Evolutionary conservation across 2,113 vertebrate species (phyloP).

Genomic region (Lota lota): DNA sequence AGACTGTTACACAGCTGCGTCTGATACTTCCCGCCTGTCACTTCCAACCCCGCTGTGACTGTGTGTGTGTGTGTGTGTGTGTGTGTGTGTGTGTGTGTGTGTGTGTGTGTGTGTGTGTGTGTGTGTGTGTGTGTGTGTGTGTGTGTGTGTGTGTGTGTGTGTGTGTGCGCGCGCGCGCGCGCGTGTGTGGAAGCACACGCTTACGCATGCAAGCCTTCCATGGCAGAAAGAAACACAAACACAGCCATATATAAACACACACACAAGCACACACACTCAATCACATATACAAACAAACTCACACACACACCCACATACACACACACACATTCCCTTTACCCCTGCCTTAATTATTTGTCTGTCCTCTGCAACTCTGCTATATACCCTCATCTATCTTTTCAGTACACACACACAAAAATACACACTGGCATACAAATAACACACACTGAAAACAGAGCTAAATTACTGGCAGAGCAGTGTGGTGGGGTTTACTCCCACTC

Average conservation of each 20-base stretch:
- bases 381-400: too few relatives aligned
- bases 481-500: conserved; percentile 33
- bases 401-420: too few relatives aligned
- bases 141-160: too few relatives aligned
- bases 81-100: too few relatives aligned
- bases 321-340: background rate
- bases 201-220: background rate
- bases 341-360: background rate
- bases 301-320: background rate
- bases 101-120: too few relatives aligned
- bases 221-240: conserved; percentile 1
- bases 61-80: too few relatives aligned
- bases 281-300: background rate
- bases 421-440: background rate
- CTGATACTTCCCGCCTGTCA: conserved; percentile 69
- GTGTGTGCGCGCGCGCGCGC: too few relatives aligned
- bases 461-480: conserved; percentile 24
- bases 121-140: background rate
- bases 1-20: conserved; percentile 66
- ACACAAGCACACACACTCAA: background rate
- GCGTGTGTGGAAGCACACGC: background rate
- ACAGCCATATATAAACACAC: background rate
- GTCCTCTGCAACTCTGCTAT: background rate
- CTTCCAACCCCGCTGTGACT: conserved; percentile 54
- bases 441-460: background rate